Base-by-base conservation (phyloP, 2,888 invertebrate genomes). In the Azorinus chamasolen region DNA sequence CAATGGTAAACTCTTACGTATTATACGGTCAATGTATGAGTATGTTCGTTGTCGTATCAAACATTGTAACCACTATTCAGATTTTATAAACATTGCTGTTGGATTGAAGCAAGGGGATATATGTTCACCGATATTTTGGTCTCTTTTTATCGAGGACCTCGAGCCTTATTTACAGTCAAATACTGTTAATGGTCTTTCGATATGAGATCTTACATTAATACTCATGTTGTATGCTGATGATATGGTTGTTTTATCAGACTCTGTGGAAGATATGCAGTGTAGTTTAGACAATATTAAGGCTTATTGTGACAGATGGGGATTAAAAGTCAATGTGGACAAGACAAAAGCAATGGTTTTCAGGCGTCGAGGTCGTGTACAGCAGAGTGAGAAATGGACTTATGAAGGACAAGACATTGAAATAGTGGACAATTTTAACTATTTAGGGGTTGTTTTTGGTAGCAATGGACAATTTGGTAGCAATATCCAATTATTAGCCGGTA, bases 21-120 rank as follows among this genome's bases (percentile, higher is more conserved):
- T 43, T 2, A n/a, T 55, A 5, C 4, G 37, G 16, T n/a, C 24
- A 25, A 65, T 65, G 53, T 58, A 59, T 55, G 51, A 58, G 14
- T 14, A 14, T 14, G 68, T 59, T 12, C 58, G 24, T 25, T 68
- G 41, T 10, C 6, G 43, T 22, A 59, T 68, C 27, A 51, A 39
- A 22, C 59, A 61, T 22, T 53, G 59, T 37, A 53, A 69, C 45
- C 27, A 22, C 8, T 68, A n/a, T 27, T 50, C 68, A 1, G 59
- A 68, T 27, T 68, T 51, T 25, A 24, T 57, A 20, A 39, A 61
- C 18, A 45, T 61, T 4, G 16, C 50, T 3, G 69, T 61, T 18
- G 69, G 69, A 3, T 46, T 69, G 45, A 59, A 46, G 18, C 69
- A 69, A 32, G 61, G 61, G 10, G 61, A 59, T 27, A 51, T 69